A percentile compares a stretch with the other conserved stretches of the same genome.
Evolutionary conservation across 2,797 vertebrate species (phyloP).

Genomic region (Platyrinchus mystaceus): DNA sequence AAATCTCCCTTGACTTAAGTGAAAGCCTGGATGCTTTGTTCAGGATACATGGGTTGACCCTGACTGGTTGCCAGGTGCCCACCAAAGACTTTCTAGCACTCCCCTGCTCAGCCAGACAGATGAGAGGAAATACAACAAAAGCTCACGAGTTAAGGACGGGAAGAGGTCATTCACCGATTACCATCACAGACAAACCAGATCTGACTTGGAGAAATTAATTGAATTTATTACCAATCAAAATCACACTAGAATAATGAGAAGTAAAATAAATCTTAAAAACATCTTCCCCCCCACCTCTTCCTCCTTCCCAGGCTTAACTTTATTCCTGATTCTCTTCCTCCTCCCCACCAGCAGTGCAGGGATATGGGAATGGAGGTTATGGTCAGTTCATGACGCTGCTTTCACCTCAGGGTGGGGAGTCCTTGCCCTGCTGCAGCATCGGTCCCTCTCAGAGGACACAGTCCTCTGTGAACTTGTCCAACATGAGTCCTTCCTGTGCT

Average conservation of each 20-base stretch:
- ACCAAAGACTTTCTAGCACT: background rate
- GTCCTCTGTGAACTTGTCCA: background rate
- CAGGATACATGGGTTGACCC: background rate
- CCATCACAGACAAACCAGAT: background rate
- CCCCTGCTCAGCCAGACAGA: background rate
- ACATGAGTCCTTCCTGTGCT: background rate
- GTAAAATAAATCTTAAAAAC: background rate
- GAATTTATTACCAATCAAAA: background rate
- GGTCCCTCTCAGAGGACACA: background rate
- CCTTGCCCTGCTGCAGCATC: background rate
- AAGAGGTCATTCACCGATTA: background rate
- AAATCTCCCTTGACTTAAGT: background rate
- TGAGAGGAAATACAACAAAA: background rate
- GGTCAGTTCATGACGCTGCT: background rate
- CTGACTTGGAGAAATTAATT: background rate
- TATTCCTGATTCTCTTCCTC: background rate
- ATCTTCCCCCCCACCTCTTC: background rate
- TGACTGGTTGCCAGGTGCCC: background rate
- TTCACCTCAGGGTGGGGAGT: background rate
- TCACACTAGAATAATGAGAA: background rate
- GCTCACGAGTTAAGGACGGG: background rate
- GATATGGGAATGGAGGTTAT: background rate
- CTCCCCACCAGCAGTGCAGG: background rate
- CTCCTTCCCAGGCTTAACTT: background rate
- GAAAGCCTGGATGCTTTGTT: background rate